Evolutionary conservation across 1,140 invertebrate species (phyloP).

Genomic region (Drosophila kanapiae): DNA sequence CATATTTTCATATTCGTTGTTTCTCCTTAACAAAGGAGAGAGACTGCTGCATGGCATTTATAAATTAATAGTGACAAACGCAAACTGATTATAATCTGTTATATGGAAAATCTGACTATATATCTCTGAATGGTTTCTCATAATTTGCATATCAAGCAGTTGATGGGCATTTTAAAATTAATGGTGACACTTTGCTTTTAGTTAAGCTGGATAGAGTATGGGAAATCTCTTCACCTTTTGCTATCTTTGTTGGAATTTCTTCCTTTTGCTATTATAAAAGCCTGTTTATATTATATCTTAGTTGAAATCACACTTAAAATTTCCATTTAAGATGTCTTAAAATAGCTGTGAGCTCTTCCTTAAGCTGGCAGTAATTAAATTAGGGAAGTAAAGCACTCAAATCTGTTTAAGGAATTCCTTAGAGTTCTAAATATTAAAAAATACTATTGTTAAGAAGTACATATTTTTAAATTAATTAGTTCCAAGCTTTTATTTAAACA

Average conservation of each 20-base stretch:
- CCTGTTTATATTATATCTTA: not conserved
- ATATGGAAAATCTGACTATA: not conserved
- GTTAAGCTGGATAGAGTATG: not conserved
- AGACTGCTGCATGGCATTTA: not conserved
- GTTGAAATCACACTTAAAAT: not conserved
- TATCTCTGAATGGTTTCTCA: not conserved
- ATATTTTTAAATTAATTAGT: not conserved
- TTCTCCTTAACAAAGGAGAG: not conserved
- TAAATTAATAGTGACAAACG: slow-evolving; percentile 1
- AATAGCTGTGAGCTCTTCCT: not conserved
- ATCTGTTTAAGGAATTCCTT: too few relatives aligned
- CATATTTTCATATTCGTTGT: not conserved
- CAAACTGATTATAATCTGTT: slow-evolving; percentile 3
- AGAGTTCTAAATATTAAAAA: not conserved
- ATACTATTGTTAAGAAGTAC: not conserved
- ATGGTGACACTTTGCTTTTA: not conserved
- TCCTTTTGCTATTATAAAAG: not conserved
- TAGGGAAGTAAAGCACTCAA: too few relatives aligned
- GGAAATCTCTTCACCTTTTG: not conserved
- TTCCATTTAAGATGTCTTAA: not conserved
- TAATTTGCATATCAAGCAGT: not conserved
- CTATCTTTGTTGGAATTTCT: not conserved
- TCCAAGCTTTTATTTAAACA: not conserved
- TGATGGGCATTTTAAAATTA: not conserved
- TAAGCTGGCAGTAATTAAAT: not conserved